phyloP scores from a whole-genome alignment of 2,888 invertebrate species.

The Ormyrus rosae region DNA sequence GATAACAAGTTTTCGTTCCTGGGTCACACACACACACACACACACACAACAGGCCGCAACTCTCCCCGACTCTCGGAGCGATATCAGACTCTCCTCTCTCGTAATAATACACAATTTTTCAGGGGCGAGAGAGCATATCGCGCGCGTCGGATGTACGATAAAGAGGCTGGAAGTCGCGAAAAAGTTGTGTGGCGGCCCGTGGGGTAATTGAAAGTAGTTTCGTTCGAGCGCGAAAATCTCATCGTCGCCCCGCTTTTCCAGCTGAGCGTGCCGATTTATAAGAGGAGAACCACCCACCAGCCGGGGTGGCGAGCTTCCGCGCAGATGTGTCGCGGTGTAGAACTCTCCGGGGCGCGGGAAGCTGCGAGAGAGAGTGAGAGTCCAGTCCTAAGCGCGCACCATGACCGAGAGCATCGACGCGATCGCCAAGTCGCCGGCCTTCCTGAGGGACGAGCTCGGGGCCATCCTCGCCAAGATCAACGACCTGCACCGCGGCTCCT shows the following conservation, averaged over 20 bases:
- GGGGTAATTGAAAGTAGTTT: not conserved
- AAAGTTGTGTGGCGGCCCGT: not conserved
- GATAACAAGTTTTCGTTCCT: constrained; percentile 37
- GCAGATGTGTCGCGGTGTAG: too few species aligned
- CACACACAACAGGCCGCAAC: too few species aligned
- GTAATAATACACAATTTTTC: too few species aligned
- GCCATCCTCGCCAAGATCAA: constrained; percentile 63
- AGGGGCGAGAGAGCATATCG: too few species aligned
- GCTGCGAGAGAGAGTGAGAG: not conserved
- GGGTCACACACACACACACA: not conserved
- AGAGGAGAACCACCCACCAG: not conserved
- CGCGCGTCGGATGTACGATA: too few species aligned
- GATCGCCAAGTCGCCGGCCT: constrained; percentile 59
- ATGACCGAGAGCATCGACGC: constrained; percentile 62
- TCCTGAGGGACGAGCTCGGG: constrained; percentile 64
- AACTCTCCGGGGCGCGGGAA: not conserved
- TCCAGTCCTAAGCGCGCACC: constrained; percentile 52
- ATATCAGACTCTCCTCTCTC: too few species aligned
- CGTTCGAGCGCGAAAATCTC: constrained; percentile 14
- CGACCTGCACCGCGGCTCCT: constrained; percentile 25
- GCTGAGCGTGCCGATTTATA: constrained; percentile 8
- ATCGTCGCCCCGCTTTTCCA: not conserved
- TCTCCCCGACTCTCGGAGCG: too few species aligned
- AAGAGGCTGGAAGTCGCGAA: too few species aligned
- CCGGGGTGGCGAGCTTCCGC: not conserved